A percentile compares a stretch with the other conserved stretches of the same genome.
Evolutionary conservation across 2,113 vertebrate genomes (phyloP).

Genomic region (Mesoclemmys tuberculata): DNA sequence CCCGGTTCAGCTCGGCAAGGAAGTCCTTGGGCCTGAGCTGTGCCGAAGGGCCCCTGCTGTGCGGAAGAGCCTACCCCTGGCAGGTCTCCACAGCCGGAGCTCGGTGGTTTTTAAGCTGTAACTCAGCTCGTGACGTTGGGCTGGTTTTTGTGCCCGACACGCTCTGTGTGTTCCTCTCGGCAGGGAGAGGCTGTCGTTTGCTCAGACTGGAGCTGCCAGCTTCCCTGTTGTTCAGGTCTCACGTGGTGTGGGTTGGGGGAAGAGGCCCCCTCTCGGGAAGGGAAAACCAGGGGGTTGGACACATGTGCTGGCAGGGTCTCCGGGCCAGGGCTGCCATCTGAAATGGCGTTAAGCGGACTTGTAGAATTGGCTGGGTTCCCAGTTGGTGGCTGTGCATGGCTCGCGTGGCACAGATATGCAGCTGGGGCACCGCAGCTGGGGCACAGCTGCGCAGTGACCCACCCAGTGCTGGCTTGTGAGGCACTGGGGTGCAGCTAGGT

Average conservation of each 20-base stretch:
- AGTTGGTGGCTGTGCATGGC: neutral
- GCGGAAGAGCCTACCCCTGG: neutral
- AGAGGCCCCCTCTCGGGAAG: neutral
- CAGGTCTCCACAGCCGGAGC: neutral
- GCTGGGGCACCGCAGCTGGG: constrained; percentile 18
- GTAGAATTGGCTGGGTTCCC: neutral
- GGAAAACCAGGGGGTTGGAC: neutral
- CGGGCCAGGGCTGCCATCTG: neutral
- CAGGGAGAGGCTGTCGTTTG: neutral
- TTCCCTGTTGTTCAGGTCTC: neutral
- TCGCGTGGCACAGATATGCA: neutral
- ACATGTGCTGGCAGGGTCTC: neutral
- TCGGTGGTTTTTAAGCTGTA: neutral
- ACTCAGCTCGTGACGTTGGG: neutral
- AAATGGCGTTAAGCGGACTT: neutral
- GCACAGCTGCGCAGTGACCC: neutral
- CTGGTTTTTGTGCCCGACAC: neutral
- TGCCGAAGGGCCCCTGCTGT: neutral
- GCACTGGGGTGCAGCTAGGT: too few relatives aligned
- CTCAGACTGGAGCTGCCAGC: neutral
- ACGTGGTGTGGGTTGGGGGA: neutral
- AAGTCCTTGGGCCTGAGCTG: too few relatives aligned
- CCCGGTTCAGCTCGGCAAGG: too few relatives aligned
- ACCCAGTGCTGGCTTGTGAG: constrained; percentile 26
- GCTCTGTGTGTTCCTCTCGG: neutral